Evolutionary conservation across 2,888 invertebrate genomes (phyloP), one percentile per base, ranked within the genome.

Genomic region (Drosophila subsilvestris): DNA sequence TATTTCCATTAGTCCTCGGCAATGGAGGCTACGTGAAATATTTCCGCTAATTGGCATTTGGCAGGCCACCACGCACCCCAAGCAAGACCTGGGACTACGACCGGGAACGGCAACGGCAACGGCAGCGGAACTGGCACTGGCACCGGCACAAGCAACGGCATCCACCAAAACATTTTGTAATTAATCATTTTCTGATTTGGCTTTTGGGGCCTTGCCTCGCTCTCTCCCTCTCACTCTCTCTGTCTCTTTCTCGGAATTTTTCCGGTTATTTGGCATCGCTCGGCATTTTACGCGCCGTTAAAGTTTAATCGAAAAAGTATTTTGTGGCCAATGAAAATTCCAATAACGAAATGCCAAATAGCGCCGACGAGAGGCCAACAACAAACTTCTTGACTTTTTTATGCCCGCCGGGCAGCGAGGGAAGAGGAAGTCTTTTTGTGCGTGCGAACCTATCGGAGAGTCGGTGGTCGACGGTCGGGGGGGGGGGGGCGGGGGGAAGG

Each of bases 301-400:
- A 84, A 84, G 85, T 83, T 87, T 87, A 84, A 84, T 87, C 79
- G 83, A 81, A 85, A 84, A 84, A 84, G 82, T 84, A 79, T 85
- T 83, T 80, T 84, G 87, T 74, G 85, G 76, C 85, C 82, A 86
- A 83, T 86, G 85, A 87, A 83, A 86, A 84, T 85, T 77, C 83
- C 82, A 82, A 82, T 82, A 82, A 86, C 63, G 66, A 82, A 86
- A 81, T 84, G 75, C 74, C 65, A 37, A 37, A 37, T n/a, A 37
- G 37, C 37, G 37, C 55, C 22, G 47, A 56, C 54, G 71, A 74
- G 18, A 51, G 59, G 56, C 48, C 76, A 74, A 55, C 25, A 65
- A 57, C 48, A 55, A 81, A 75, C 70, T 83, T 83, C 60, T 69
- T 79, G 66, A 79, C 73, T 57, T 70, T 63, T 74, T 71, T 71